phyloP scores from a whole-genome alignment of 2,888 invertebrate genomes.

The Monoplex corrugatus region DNA sequence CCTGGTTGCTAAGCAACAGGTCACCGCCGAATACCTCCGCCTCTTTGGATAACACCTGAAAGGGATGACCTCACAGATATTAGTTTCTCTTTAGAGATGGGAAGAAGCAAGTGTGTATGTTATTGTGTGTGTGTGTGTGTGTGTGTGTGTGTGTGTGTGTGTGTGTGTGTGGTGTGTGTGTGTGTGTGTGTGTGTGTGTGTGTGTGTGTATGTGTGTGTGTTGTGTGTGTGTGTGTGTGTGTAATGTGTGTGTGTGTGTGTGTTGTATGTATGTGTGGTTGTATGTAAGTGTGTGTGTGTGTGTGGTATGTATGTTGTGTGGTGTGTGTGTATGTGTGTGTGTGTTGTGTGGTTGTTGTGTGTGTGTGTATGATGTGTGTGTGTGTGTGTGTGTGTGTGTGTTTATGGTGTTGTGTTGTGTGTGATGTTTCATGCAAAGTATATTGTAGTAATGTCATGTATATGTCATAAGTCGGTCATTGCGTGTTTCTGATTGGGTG shows the following conservation, averaged over 20 bases:
- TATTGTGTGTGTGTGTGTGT: background rate
- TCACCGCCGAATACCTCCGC: conserved; percentile 80
- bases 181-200: background rate
- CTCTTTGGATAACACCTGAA: conserved; percentile 72
- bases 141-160: background rate
- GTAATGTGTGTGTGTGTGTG: too few relatives aligned
- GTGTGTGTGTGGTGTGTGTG: conserved; percentile 12
- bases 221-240: background rate
- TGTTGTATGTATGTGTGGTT: background rate
- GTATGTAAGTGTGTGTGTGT: background rate
- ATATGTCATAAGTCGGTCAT: too few relatives aligned
- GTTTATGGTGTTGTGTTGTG: too few relatives aligned
- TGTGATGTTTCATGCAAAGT: too few relatives aligned
- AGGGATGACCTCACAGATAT: background rate
- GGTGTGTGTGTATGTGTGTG: background rate
- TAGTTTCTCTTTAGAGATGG: background rate
- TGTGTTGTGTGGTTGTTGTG: conserved; percentile 3
- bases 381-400: background rate
- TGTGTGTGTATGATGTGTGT: background rate
- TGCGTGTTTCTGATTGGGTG: too few relatives aligned
- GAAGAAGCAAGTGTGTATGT: background rate
- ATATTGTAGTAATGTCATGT: too few relatives aligned
- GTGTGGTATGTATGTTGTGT: background rate
- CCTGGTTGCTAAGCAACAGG: conserved; percentile 75
- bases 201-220: background rate